These are phyloP conservation scores for Chlamydotis undulata DNA, from an alignment of 2,113 vertebrate species.

Conservation along the genomic window DNA sequence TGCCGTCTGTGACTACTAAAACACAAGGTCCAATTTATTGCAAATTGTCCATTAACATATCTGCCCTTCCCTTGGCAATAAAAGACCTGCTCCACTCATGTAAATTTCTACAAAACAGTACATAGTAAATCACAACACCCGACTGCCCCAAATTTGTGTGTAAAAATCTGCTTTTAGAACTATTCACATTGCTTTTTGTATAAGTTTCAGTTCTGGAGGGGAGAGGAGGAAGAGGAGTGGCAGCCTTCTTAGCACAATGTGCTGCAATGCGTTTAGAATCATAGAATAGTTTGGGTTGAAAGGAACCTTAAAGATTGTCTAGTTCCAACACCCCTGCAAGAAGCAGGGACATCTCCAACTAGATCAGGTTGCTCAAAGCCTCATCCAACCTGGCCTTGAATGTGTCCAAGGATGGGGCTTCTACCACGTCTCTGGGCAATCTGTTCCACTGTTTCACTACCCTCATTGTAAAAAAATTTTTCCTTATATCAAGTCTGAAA, in stretches of 20 bases:
- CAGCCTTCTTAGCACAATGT: background rate
- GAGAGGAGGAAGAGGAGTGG: background rate
- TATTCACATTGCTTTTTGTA: background rate
- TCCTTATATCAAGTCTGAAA: too few species aligned
- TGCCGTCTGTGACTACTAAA: background rate
- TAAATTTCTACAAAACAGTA: background rate
- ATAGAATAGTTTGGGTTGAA: too few species aligned
- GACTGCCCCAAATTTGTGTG: background rate
- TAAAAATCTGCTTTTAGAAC: background rate
- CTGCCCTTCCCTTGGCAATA: background rate
- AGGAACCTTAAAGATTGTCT: too few species aligned
- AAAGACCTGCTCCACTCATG: background rate
- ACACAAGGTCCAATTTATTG: background rate
- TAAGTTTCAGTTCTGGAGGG: background rate
- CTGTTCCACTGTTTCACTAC: too few species aligned
- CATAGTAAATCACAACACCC: too few species aligned
- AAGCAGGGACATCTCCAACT: too few species aligned
- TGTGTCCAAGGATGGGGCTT: too few species aligned
- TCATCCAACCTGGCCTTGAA: too few species aligned
- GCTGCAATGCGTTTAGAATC: background rate
- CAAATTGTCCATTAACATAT: background rate
- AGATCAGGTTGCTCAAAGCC: too few species aligned
- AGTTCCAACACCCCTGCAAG: too few species aligned
- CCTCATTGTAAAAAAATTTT: too few species aligned
- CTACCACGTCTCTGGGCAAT: too few species aligned